phyloP scores from a whole-genome alignment of 2,113 vertebrate species.

The Microcebus lehilahytsara region DNA sequence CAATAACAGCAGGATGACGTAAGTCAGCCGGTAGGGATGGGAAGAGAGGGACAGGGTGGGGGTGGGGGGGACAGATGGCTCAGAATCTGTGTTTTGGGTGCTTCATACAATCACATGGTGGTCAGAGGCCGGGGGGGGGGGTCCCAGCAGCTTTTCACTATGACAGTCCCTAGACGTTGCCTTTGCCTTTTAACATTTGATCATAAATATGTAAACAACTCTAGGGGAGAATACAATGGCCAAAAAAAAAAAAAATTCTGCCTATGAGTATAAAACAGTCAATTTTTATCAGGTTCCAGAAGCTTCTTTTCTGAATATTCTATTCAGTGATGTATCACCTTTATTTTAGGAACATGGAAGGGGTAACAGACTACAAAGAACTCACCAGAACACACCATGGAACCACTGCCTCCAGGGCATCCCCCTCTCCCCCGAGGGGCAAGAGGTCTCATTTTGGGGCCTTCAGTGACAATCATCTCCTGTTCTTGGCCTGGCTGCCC shows the following conservation, averaged over 20 bases:
- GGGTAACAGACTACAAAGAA: not conserved
- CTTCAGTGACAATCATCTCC: not conserved
- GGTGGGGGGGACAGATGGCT: fast-evolving
- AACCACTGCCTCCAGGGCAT: not conserved
- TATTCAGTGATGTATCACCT: not conserved
- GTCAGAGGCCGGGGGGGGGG: not conserved
- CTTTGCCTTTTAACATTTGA: not conserved
- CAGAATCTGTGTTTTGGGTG: not conserved
- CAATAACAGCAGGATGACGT: not conserved
- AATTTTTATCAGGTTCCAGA: constrained; percentile 6
- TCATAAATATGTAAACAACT: not conserved
- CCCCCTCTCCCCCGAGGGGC: fast-evolving
- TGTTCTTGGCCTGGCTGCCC: not conserved
- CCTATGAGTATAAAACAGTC: not conserved
- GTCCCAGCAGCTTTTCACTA: fast-evolving
- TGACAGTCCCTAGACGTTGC: not conserved
- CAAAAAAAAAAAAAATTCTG: not conserved
- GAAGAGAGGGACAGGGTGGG: not conserved
- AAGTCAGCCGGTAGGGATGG: not conserved
- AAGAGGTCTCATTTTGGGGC: not conserved
- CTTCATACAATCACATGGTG: not conserved
- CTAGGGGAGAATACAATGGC: not conserved
- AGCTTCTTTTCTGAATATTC: constrained; percentile 23
- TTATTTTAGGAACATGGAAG: not conserved
- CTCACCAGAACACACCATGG: not conserved